Percentiles rank a stretch among this genome's conserved stretches.
Conservation (phyloP, 2,888 invertebrate genomes). For the Pristionchus arcanus region DNA sequence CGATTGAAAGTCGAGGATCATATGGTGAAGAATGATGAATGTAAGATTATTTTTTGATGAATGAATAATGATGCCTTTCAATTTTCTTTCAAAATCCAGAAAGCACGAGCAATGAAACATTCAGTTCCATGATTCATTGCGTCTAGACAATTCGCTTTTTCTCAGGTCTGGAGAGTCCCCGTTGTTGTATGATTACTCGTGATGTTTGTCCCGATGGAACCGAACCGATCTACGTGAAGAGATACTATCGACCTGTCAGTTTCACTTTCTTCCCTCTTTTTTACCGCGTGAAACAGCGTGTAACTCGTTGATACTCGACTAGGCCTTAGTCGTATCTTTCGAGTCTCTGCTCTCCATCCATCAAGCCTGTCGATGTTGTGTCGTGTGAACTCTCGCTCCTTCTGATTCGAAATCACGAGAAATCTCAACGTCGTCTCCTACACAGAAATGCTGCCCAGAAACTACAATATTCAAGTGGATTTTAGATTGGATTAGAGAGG, state of each 20-base stretch:
- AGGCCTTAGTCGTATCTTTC: neutral
- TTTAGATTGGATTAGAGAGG: neutral
- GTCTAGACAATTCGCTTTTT: neutral
- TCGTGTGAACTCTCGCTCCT: neutral
- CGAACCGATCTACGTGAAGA: constrained; percentile 63
- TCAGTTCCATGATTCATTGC: too few species aligned
- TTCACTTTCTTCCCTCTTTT: neutral
- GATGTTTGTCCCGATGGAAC: constrained; percentile 64
- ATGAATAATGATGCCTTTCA: neutral
- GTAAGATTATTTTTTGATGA: constrained; percentile 7
- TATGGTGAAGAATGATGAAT: constrained; percentile 49
- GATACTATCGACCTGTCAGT: constrained; percentile 70
- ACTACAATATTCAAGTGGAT: neutral
- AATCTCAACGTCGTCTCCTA: neutral
- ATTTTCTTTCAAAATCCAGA: neutral
- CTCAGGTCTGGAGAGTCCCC: constrained; percentile 63
- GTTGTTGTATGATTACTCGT: constrained; percentile 65
- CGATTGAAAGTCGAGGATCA: constrained; percentile 17
- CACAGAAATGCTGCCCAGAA: neutral
- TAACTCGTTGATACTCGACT: neutral
- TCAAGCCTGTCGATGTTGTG: neutral
- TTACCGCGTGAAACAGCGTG: neutral
- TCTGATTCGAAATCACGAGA: constrained; percentile 7
- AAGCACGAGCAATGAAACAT: too few species aligned
- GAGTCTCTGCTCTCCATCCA: neutral